Base-by-base conservation (phyloP, 2,888 invertebrate genomes). In the Melolontha melolontha region DNA sequence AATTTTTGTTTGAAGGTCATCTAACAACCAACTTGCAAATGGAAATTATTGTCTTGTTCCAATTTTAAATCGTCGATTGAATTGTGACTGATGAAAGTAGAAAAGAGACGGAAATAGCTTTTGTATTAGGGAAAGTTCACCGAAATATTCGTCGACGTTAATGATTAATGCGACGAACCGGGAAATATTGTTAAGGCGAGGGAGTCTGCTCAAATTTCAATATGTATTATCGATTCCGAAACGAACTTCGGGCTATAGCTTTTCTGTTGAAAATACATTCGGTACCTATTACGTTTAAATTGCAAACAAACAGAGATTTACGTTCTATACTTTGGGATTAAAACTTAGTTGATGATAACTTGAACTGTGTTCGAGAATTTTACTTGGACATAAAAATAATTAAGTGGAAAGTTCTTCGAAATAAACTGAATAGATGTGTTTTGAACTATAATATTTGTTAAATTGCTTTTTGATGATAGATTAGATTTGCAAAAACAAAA, bases 141-240 rank as follows among this genome's bases (percentile, higher is more conserved):
- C 27, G 51, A 29, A 51, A 51, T 51, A 51, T 29, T 27, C 51
- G 27, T 12, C 8, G 51, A 34, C 51, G 51, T n/a, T 51, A 34
- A 29, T 34, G 51, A 51, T 51, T 29, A 51, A 51, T 51, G 29
- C 51, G 51, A 51, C n/a, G 11, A 51, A 29, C 22, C 22, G 11
- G 22, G 27, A 51, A 51, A 51, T 29, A 51, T 29, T 29, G 29
- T 12, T 29, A 51, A 51, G n/a, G 29, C 51, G 29, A 51, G 51
- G 12, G 51, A 51, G 29, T 17, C 29, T 11, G 29, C 12, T 29
- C 34, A 29, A 51, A 29, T 51, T 51, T 51, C 51, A 51, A 51
- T 51, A 51, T 51, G 29, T 12, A 27, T 29, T 51, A 51, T 51
- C 51, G 51, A 51, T 51, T 51, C 10, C 51, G 29, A 27, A 29